Conservation (phyloP, 2,888 invertebrate genomes). For the Ichneumon xanthorius region DNA sequence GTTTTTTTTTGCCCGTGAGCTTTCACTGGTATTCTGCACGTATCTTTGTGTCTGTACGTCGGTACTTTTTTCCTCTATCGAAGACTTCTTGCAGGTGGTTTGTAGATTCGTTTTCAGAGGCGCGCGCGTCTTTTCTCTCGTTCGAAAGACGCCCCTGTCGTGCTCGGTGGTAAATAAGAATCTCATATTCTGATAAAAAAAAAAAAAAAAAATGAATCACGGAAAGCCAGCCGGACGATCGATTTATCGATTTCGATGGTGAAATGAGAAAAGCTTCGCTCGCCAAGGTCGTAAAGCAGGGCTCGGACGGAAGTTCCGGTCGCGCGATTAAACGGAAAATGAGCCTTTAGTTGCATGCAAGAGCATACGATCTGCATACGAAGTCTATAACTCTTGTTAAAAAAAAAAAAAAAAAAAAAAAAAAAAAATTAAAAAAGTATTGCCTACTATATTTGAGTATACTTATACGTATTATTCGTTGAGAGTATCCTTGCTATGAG, state of each 20-base stretch:
- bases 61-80: slow-evolving; percentile 47
- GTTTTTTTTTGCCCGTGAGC: slow-evolving; percentile 1
- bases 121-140: neutral
- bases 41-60: slow-evolving; percentile 28
- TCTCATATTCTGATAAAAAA: neutral
- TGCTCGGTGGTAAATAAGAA: neutral
- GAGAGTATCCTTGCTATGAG: slow-evolving; percentile 61
- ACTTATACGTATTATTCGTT: slow-evolving; percentile 55
- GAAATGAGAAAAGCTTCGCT: slow-evolving; percentile 65
- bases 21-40: slow-evolving; percentile 33
- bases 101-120: slow-evolving; percentile 14
- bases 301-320: slow-evolving; percentile 34
- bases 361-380: slow-evolving; percentile 55
- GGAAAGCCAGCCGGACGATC: slow-evolving; percentile 1
- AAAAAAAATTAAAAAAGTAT: neutral
- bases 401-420: neutral
- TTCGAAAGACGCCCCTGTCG: slow-evolving; percentile 21
- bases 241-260: slow-evolving; percentile 37
- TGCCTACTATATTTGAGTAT: slow-evolving; percentile 52
- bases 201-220: neutral
- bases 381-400: slow-evolving; percentile 39
- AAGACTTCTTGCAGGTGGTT: slow-evolving; percentile 60
- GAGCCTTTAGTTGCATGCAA: slow-evolving; percentile 49
- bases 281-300: slow-evolving; percentile 68
- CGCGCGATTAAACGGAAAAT: neutral